Evolutionary conservation across 1,140 invertebrate genomes (phyloP), one percentile per base, ranked within the genome.

Genomic region (Steinernema feltiae): DNA sequence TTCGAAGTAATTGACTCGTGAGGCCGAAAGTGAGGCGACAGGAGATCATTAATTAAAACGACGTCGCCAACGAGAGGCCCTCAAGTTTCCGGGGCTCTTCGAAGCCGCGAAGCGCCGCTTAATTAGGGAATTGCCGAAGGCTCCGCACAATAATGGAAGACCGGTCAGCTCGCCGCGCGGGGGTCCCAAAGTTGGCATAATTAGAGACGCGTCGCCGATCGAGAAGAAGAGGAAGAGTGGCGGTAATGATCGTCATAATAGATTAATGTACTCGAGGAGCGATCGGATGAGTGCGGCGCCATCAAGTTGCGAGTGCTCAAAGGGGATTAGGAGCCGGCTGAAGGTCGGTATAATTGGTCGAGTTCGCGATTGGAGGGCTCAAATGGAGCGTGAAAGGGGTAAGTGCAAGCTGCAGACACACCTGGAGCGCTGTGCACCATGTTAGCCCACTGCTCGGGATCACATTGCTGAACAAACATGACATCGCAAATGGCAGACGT

Each of bases 11-110:
- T 41, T 41, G 35, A 63, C 15, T 63, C 24, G n/a, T n/a, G 53
- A 7, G 53, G 24, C 24, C 53, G 53, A 15, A 15, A 63, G 53
- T 21, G 53, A 15, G 24, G 12, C 53, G 53, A 63, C 53, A 46
- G 53, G 53, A 63, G 53, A 63, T 63, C 53, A 63, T 63, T 63
- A 63, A 63, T 63, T 63, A 63, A 46, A 46, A 63, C 53, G 53
- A 27, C 53, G 53, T 7, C 24, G 53, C 15, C 24, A 21, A 63
- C 53, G 24, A 63, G 12, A 63, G 24, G 15, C 53, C 15, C 53
- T 63, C 53, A 63, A 63, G 53, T 27, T n/a, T 3, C 24, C 24
- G 53, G 12, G 53, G 53, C 7, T 63, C 53, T 7, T n/a, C 53
- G 24, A 27, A 27, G 7, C 24, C 2, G 7, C 53, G 53, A 63